Conservation (phyloP, 2,888 invertebrate species). For the Fragum whitleyi region DNA sequence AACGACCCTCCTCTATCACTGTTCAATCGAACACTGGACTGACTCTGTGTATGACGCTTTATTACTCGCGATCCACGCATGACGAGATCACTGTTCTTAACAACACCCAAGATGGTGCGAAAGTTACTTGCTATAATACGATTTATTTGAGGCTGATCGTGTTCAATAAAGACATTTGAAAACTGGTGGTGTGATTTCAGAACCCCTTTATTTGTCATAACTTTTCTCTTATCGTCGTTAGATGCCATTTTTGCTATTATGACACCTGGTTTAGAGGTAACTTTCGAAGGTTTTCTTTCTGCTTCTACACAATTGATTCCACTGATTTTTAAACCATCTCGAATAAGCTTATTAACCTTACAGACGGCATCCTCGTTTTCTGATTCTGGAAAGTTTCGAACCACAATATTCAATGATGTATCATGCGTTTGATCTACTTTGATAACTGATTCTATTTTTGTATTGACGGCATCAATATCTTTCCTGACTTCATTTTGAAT, state of each 20-base stretch:
- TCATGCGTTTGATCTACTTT: background rate
- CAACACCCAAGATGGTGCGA: background rate
- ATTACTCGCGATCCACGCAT: conserved; percentile 6
- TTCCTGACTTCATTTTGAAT: conserved; percentile 6
- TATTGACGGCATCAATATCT: conserved; percentile 14
- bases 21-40: background rate
- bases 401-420: conserved; percentile 9
- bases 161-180: background rate
- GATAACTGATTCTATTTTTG: background rate
- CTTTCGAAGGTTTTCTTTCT: background rate
- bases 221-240: background rate
- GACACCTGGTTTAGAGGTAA: background rate
- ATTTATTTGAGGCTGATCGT: background rate
- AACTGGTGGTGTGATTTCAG: background rate
- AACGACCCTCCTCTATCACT: background rate
- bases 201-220: background rate
- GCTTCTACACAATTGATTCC: background rate
- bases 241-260: background rate
- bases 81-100: background rate
- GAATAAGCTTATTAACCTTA: background rate
- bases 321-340: background rate
- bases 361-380: background rate
- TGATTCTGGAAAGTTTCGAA: conserved; percentile 10
- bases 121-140: conserved; percentile 7
- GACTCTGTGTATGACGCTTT: background rate